These are phyloP conservation scores for Bombus vancouverensis DNA, from an alignment of 1,140 invertebrate species.

Conservation along the genomic window DNA sequence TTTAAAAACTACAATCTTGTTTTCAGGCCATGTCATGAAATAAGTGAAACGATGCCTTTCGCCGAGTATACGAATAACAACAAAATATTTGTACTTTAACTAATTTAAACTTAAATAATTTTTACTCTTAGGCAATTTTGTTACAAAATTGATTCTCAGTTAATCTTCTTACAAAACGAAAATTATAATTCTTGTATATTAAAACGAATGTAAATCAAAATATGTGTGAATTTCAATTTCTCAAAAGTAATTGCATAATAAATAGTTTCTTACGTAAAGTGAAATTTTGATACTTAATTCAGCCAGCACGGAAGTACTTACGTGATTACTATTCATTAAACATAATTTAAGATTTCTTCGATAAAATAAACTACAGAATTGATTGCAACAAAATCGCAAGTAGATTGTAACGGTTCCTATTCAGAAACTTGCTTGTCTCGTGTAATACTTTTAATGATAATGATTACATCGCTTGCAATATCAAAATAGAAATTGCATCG, in stretches of 20 bases:
- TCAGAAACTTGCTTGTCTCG: not conserved
- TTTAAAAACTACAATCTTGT: not conserved
- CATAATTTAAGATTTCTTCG: not conserved
- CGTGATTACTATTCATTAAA: not conserved
- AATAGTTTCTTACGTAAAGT: slow-evolving; percentile 10
- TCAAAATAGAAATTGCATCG: not conserved
- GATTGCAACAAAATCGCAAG: slow-evolving; percentile 27
- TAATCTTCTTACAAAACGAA: not conserved
- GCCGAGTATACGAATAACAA: too few species aligned
- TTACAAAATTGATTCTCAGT: too few species aligned
- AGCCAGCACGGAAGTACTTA: not conserved
- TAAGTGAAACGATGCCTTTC: too few species aligned
- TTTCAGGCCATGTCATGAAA: too few species aligned
- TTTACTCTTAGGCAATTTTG: too few species aligned
- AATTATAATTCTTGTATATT: not conserved
- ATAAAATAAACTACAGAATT: not conserved
- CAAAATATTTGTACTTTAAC: too few species aligned
- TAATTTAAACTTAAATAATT: too few species aligned
- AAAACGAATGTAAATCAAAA: not conserved
- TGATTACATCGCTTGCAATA: not conserved
- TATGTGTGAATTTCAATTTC: not conserved
- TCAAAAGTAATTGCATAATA: not conserved
- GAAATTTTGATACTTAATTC: slow-evolving; percentile 28
- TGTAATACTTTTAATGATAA: not conserved
- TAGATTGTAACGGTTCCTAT: slow-evolving; percentile 52